A percentile compares a stretch with the other conserved stretches of the same genome.
These are phyloP conservation scores for Xestoiulus laeticollis DNA, from an alignment of 2,888 invertebrate genomes.

Conservation along the genomic window DNA sequence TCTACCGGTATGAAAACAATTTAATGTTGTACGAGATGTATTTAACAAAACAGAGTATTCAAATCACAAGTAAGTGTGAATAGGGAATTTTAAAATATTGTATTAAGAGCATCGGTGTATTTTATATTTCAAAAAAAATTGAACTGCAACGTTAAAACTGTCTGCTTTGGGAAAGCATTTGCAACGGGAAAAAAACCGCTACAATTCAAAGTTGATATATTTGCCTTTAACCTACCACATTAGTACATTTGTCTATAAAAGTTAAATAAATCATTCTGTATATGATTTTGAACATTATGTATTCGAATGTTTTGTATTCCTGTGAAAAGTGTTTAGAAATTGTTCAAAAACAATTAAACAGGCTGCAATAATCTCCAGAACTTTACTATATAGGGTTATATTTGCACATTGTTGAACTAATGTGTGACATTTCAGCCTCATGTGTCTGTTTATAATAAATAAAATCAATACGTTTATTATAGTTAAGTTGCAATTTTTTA, in stretches of 20 bases:
- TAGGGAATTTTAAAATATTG: neutral
- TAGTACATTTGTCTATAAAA: conserved; percentile 23
- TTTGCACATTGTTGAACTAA: neutral
- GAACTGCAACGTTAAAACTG: neutral
- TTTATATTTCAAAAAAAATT: neutral
- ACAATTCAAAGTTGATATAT: neutral
- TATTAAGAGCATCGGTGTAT: neutral
- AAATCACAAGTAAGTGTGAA: neutral
- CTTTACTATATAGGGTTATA: neutral
- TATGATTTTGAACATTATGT: conserved; percentile 16
- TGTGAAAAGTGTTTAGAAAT: neutral
- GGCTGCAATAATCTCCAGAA: neutral
- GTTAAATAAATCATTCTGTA: conserved; percentile 30
- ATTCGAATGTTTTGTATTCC: neutral
- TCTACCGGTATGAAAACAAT: conserved; percentile 62
- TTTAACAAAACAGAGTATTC: neutral
- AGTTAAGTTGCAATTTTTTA: too few relatives aligned
- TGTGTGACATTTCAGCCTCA: neutral
- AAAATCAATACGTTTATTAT: neutral
- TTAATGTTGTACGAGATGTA: neutral
- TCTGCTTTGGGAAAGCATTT: neutral
- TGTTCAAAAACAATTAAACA: neutral
- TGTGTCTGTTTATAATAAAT: neutral
- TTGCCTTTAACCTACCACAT: neutral
- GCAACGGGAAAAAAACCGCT: neutral